Evolutionary conservation across 2,113 vertebrate species (phyloP), one percentile per base, ranked within the genome.

Genomic region (Apistogramma diplotaenia): DNA sequence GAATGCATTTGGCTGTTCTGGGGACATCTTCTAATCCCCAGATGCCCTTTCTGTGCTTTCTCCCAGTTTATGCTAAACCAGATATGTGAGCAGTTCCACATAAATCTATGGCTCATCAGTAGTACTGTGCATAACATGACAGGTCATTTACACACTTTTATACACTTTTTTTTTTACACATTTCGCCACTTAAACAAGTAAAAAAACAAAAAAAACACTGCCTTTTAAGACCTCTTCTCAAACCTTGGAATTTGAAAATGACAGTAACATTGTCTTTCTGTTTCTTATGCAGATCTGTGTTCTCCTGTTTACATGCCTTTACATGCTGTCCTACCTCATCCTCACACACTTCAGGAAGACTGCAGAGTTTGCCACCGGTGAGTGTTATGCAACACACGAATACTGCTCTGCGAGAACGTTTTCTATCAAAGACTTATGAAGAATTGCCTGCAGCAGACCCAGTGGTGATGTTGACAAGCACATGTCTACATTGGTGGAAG

Each of bases 291-390:
- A 99, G 98, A 99, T 99, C 90, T 99, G 97, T 2, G 90, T 96
- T 6, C 96, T 99, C 83, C 96, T 99, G 80, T 99, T 99, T 19
- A 93, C 94, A 5, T 94, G 95, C 80, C 97, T 99, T 76, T 99
- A 99, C 94, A 96, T 99, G 73, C 88, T 99, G 83, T 98, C 97
- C 87, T 98, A 99, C 90, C 92, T 98, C 84, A 90, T 98, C 91
- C 96, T 99, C 90, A 97, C 97, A 21, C 96, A 92, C 93, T 99
- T 98, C 93, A 99, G 96, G 95, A 98, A 97, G 93, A 95, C 96
- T 70, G 93, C 98, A 0, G 98, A 99, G 89, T 99, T 97, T 72
- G 79, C 96, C 43, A 96, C 96, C 87, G 98, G 98, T 99, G 82
- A 85, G 94, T 91, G 43, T 54, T 51, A 25, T 67, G 40, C 16